Evolutionary conservation across 1,140 invertebrate species (phyloP).

Genomic region (Pentalonia nigronervosa): DNA sequence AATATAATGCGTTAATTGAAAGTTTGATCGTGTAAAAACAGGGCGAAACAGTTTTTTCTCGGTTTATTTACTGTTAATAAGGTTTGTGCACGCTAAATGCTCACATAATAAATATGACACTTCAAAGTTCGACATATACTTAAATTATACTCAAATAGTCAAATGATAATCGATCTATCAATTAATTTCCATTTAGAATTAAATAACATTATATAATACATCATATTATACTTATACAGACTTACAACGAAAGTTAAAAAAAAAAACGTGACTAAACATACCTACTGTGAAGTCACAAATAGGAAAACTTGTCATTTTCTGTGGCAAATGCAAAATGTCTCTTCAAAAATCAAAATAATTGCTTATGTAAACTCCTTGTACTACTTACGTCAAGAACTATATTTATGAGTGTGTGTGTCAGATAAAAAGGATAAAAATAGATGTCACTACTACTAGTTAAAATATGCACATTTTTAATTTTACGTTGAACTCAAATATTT

Average conservation of each 20-base stretch:
- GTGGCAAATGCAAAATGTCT: background rate
- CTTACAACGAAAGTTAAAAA: background rate
- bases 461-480: background rate
- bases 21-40: too few relatives aligned
- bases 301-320: background rate
- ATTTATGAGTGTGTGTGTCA: background rate
- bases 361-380: background rate
- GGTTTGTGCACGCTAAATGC: background rate
- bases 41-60: too few relatives aligned
- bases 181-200: background rate
- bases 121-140: background rate
- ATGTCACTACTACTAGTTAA: background rate
- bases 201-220: background rate
- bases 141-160: background rate
- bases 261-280: background rate
- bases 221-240: background rate
- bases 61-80: too few relatives aligned
- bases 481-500: background rate
- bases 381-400: background rate
- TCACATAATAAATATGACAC: background rate
- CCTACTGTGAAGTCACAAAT: too few relatives aligned
- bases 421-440: background rate
- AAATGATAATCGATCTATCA: background rate
- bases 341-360: constrained; percentile 1
- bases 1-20: too few relatives aligned